Evolutionary conservation across 2,113 vertebrate genomes (phyloP), one percentile per base, ranked within the genome.

Genomic region (Dasyurus viverrinus): DNA sequence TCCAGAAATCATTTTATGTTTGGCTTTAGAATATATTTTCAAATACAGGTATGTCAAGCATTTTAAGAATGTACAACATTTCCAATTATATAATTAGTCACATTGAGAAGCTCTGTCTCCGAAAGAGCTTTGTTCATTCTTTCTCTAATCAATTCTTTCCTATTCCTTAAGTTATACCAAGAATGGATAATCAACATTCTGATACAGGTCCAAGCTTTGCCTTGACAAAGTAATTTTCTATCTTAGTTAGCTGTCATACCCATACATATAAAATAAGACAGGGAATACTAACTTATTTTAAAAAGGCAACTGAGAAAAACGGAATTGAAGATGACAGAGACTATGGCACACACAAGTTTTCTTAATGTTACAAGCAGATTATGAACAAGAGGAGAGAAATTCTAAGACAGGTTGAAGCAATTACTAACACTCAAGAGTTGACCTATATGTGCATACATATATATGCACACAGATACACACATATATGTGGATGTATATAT

Each of bases 391-490:
- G 47, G 68, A 94, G 50, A 90, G 89, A 76, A 50, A 76, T 53
- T 47, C 42, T 76, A 47, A 10, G 2, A 53, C 60, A 23, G 50
- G 76, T 55, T 90, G 42, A 60, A 92, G 92, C 53, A 24, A 47
- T 84, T 53, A 54, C 92, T 92, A 93, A 95, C 89, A 96, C 95
- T 94, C 92, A 94, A 96, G 92, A 96, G 52, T 10, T 52, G 93
- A 95, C 90, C 90, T 53, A 90, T 46, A 25, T 36, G 57, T 92
- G 23, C 26, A 93, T 24, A 93, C 0, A 53, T 84, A 92, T 60
- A 76, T 16, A n/a, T 14, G 92, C 19, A 92, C 0, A 24, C 57
- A 54, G 26, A 52, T 57, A 90, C 50, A 50, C 6, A 84, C 42
- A 93, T 92, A 89, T 91, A 22, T 68, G 91, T 9, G 91, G 55